Evolutionary conservation across 2,888 invertebrate species (phyloP).

Genomic region (Leptopilina syphax): DNA sequence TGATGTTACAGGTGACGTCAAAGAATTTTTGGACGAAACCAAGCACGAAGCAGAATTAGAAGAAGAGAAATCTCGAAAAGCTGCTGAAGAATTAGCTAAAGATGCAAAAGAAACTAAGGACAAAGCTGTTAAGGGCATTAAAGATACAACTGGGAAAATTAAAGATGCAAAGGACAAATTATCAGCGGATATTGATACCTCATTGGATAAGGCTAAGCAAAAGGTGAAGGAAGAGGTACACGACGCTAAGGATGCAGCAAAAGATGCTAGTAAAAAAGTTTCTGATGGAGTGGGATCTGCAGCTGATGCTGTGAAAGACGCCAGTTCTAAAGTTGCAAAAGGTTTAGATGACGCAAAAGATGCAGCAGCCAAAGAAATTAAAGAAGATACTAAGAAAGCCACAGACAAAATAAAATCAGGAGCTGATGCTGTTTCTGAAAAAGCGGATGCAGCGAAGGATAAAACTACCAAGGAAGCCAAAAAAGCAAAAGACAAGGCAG

Average conservation of each 20-base stretch:
- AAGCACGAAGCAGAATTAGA: slow-evolving; percentile 35
- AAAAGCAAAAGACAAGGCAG: slow-evolving; percentile 64
- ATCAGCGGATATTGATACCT: slow-evolving; percentile 41
- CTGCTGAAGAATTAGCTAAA: slow-evolving; percentile 49
- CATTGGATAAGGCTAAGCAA: slow-evolving; percentile 26
- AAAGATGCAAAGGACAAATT: slow-evolving; percentile 45
- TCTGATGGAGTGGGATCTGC: slow-evolving; percentile 2
- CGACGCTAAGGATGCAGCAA: slow-evolving; percentile 6
- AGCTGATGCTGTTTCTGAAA: slow-evolving; percentile 60
- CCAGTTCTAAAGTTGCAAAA: slow-evolving; percentile 5
- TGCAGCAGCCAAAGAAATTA: slow-evolving; percentile 36
- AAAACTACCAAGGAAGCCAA: slow-evolving; percentile 62
- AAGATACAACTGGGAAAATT: not conserved
- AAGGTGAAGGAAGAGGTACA: slow-evolving; percentile 39
- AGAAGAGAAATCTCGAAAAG: slow-evolving; percentile 65
- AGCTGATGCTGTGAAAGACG: not conserved
- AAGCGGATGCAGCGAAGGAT: slow-evolving; percentile 58
- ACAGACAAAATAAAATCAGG: slow-evolving; percentile 59
- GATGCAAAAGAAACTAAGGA: slow-evolving; percentile 42
- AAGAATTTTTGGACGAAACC: slow-evolving; percentile 63
- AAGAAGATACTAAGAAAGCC: slow-evolving; percentile 51
- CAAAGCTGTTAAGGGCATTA: not conserved
- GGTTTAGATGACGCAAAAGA: slow-evolving; percentile 47
- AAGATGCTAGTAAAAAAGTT: slow-evolving; percentile 6
- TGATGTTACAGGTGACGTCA: slow-evolving; percentile 60